Conservation (phyloP, 2,113 vertebrate species). For the Nothocercus julius region DNA sequence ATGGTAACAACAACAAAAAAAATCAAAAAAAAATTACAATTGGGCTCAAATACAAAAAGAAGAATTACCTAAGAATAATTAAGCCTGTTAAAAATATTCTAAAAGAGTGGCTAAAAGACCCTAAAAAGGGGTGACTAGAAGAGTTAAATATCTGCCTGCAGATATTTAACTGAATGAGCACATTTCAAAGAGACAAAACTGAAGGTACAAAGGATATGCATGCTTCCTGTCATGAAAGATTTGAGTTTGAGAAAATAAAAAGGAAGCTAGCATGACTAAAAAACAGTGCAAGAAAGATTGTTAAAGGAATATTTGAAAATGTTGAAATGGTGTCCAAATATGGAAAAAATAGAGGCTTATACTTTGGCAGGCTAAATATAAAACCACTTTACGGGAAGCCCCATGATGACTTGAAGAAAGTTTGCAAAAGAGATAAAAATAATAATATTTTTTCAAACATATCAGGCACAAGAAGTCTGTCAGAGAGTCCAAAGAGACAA, state of each 20-base stretch:
- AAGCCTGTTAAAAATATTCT: neutral
- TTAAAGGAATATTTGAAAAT: neutral
- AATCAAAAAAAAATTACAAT: neutral
- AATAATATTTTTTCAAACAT: neutral
- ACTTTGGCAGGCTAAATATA: conserved; percentile 20
- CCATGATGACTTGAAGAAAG: neutral
- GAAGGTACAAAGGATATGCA: conserved; percentile 46
- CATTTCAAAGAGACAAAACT: neutral
- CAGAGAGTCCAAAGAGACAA: neutral
- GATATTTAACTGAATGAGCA: neutral
- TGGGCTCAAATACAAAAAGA: neutral
- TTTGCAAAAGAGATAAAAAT: neutral
- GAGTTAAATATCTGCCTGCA: neutral
- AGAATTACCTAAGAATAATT: neutral
- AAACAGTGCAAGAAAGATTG: conserved; percentile 11
- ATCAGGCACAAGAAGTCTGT: neutral
- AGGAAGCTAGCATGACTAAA: conserved; percentile 45
- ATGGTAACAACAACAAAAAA: neutral
- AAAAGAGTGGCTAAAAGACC: neutral
- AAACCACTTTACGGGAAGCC: neutral
- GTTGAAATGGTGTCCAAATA: conserved; percentile 6
- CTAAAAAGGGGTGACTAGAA: neutral
- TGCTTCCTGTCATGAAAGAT: conserved; percentile 34
- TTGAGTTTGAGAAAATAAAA: conserved; percentile 38
- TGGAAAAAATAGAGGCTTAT: neutral